These are phyloP conservation scores for Mellivora capensis DNA, from an alignment of 2,113 vertebrate genomes.

Conservation along the genomic window DNA sequence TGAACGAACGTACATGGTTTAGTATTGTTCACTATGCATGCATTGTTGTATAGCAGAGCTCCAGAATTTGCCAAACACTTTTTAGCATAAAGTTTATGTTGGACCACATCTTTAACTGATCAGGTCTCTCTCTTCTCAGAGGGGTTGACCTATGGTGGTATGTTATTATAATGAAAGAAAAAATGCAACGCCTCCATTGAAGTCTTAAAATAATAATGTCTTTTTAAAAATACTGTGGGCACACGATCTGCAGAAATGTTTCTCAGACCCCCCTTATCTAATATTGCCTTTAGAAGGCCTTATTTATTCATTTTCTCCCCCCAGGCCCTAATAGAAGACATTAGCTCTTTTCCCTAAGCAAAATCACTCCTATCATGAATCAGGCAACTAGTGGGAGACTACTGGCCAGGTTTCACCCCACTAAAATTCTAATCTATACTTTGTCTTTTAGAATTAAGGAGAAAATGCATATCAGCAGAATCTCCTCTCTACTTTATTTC, in stretches of 20 bases:
- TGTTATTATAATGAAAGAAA: constrained; percentile 63
- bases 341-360: constrained; percentile 81
- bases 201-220: constrained; percentile 56
- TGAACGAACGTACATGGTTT: background rate
- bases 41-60: background rate
- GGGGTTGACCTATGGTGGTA: constrained; percentile 53
- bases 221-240: constrained; percentile 62
- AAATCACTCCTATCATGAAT: constrained; percentile 81
- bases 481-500: constrained; percentile 96
- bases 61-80: constrained; percentile 31
- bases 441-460: constrained; percentile 87
- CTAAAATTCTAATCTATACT: constrained; percentile 87
- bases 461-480: constrained; percentile 91
- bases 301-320: constrained; percentile 69
- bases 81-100: constrained; percentile 20
- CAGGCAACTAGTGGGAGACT: constrained; percentile 83
- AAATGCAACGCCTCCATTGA: background rate
- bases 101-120: constrained; percentile 75
- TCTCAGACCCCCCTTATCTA: constrained; percentile 57
- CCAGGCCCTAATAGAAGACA: constrained; percentile 80
- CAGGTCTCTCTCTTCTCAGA: constrained; percentile 64
- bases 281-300: constrained; percentile 73
- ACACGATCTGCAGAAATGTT: constrained; percentile 50
- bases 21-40: background rate
- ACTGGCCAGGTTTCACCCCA: constrained; percentile 83